phyloP scores from a whole-genome alignment of 2,113 vertebrate species.

The Orientallactaga bullata region DNA sequence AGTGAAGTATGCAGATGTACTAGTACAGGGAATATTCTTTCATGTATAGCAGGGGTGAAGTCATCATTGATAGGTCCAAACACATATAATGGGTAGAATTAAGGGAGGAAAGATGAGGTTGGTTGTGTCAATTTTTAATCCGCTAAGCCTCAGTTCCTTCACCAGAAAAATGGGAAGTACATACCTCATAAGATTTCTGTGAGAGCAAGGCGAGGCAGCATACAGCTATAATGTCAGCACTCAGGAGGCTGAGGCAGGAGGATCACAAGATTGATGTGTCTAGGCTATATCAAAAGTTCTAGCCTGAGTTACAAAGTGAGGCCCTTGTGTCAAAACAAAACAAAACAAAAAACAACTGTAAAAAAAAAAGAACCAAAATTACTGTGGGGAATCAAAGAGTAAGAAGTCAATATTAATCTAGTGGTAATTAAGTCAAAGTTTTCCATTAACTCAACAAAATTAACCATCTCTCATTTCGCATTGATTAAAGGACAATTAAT shows the following conservation, averaged over 20 bases:
- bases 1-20: too few relatives aligned
- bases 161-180: background rate
- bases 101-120: background rate
- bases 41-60: background rate
- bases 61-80: background rate
- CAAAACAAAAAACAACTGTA: too few relatives aligned
- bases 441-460: slow-evolving; percentile 29
- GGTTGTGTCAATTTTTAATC: background rate
- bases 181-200: slow-evolving; percentile 15
- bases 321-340: too few relatives aligned
- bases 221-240: too few relatives aligned
- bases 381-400: background rate
- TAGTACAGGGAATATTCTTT: background rate
- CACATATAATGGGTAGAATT: background rate
- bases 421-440: background rate
- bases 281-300: too few relatives aligned
- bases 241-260: too few relatives aligned
- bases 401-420: background rate
- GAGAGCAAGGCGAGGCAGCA: background rate
- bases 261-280: too few relatives aligned
- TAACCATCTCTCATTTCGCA: slow-evolving; percentile 21
- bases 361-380: too few relatives aligned
- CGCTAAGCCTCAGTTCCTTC: background rate
- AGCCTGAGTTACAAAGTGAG: too few relatives aligned
- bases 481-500: slow-evolving; percentile 42